Conservation (phyloP, 2,888 invertebrate species). For the Dioctria linearis region DNA sequence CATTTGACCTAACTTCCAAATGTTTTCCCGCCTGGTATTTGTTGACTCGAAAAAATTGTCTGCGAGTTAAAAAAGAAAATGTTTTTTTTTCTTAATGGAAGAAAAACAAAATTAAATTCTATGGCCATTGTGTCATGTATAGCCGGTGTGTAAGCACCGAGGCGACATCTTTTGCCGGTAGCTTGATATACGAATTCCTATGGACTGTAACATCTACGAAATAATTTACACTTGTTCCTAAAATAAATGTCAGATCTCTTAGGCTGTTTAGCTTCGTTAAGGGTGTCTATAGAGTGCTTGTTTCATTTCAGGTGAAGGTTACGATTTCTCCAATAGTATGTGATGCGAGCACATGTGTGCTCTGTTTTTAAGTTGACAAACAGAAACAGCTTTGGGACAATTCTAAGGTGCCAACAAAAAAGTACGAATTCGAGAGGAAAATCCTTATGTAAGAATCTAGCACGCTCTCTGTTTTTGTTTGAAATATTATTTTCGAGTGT, state of each 20-base stretch:
- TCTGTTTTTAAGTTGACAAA: no score
- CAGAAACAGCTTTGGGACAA: no score
- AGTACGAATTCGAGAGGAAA: no score
- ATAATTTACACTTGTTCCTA: background rate
- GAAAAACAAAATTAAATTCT: slow-evolving; percentile 14
- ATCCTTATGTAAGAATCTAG: no score
- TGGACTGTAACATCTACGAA: background rate
- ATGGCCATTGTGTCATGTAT: background rate
- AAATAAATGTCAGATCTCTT: slow-evolving; percentile 6
- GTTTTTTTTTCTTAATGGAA: background rate
- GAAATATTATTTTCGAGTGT: no score
- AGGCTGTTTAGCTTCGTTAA: background rate
- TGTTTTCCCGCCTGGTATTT: background rate
- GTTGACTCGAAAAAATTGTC: background rate
- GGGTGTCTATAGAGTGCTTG: background rate
- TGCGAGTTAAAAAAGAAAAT: no score
- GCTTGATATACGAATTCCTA: background rate
- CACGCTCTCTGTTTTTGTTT: no score
- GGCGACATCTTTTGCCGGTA: no score
- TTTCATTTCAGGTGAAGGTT: slow-evolving; percentile 16
- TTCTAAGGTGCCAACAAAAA: no score
- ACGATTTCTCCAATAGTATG: background rate
- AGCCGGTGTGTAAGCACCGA: background rate
- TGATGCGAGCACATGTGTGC: background rate
- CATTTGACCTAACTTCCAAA: slow-evolving; percentile 23